These are phyloP conservation scores for Agonopterix heracliana DNA, from an alignment of 2,888 invertebrate genomes.

Conservation along the genomic window DNA sequence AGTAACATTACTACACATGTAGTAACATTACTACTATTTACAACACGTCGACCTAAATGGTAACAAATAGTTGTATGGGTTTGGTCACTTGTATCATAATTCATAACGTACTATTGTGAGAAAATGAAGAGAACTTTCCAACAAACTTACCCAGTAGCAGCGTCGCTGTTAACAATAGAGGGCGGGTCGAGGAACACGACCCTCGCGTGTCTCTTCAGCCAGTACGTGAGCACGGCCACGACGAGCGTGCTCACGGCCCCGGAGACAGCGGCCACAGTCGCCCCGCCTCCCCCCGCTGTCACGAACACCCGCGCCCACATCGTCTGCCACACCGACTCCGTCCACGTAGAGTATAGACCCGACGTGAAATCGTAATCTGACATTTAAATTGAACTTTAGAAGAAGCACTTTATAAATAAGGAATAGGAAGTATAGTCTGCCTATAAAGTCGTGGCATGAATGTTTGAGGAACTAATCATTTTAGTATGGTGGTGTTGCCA, in stretches of 20 bases:
- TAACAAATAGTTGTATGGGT: too few species aligned
- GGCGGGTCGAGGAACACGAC: conserved; percentile 33
- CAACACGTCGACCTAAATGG: too few species aligned
- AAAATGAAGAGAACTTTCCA: background rate
- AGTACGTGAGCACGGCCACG: conserved; percentile 46
- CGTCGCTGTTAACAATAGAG: conserved; percentile 25
- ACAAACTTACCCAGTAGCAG: conserved; percentile 38
- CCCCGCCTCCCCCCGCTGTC: conserved; percentile 77
- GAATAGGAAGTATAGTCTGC: too few species aligned
- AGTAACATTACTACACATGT: too few species aligned
- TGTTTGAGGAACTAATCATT: too few species aligned
- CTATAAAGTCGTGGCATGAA: too few species aligned
- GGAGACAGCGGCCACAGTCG: conserved; percentile 35
- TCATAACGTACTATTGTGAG: too few species aligned
- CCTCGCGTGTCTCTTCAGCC: conserved; percentile 36
- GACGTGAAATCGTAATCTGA: conserved; percentile 86
- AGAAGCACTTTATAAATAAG: too few species aligned
- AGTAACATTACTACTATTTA: too few species aligned
- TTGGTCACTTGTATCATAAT: too few species aligned
- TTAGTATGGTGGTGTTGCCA: too few species aligned
- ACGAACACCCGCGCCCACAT: conserved; percentile 87
- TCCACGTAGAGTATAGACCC: conserved; percentile 89
- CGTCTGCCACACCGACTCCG: conserved; percentile 89
- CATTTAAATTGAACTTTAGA: background rate
- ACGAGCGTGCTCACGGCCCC: conserved; percentile 37